phyloP scores from a whole-genome alignment of 2,888 invertebrate species.

The Terebella lapidaria region DNA sequence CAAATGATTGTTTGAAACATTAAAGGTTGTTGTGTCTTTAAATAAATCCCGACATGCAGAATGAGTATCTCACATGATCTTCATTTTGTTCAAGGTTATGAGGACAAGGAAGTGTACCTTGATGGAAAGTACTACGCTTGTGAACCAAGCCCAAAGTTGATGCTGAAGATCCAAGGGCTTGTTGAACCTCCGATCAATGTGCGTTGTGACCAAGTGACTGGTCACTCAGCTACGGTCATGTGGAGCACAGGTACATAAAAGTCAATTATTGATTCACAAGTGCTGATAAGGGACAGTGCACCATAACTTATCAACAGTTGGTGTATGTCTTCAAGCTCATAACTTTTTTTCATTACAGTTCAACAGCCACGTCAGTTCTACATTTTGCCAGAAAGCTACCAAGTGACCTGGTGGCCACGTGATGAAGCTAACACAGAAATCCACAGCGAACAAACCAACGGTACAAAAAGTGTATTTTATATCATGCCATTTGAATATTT shows the following conservation, averaged over 20 bases:
- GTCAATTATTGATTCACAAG: no score
- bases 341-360: no score
- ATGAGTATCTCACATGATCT: not conserved
- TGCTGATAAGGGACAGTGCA: no score
- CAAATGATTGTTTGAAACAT: no score
- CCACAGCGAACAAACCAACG: slow-evolving; percentile 46
- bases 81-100: not conserved
- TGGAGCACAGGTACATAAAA: slow-evolving; percentile 45
- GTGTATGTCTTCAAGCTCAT: not conserved
- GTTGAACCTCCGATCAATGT: slow-evolving; percentile 47
- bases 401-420: slow-evolving; percentile 54
- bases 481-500: no score
- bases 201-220: slow-evolving; percentile 51
- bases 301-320: not conserved
- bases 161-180: slow-evolving; percentile 48
- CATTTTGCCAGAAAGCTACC: slow-evolving; percentile 47
- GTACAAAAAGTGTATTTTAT: no score
- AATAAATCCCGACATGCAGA: not conserved
- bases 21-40: no score
- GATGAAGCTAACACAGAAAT: slow-evolving; percentile 41
- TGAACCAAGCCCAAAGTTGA: slow-evolving; percentile 46
- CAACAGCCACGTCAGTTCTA: slow-evolving; percentile 36
- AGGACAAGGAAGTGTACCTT: slow-evolving; percentile 22
- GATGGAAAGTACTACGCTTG: slow-evolving; percentile 47
- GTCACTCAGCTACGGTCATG: slow-evolving; percentile 52